Base-by-base conservation (phyloP, 2,888 invertebrate genomes). In the Ceratothoa steindachneri region DNA sequence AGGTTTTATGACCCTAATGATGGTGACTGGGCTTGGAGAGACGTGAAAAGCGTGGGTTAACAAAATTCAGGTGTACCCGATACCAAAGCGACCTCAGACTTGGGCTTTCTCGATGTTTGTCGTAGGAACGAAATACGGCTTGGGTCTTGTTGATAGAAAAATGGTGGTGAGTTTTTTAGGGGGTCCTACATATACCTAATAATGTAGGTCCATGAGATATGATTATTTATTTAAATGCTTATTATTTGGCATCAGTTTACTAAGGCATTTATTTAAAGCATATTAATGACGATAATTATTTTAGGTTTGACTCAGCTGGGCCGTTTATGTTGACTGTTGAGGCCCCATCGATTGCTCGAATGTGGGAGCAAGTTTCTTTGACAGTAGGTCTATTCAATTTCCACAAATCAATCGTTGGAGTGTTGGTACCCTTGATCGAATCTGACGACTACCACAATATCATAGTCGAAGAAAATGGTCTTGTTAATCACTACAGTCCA, bases 11-110 rank as follows among this genome's bases (percentile, higher is more conserved):
- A 80, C 30, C 71, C 77, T 9, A 52, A 28, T 0, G 64, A 75
- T 24, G 80, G 80, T 0, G 80, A 80, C 70, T 80, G 80, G 80
- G 75, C 73, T 22, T 80, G 77, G 77, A 28, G n/a, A 41, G 75
- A 80, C 22, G 29, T 75, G 9, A 51, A 67, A 1, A 30, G 70
- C 24, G 67, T 67, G 29, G 77, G 77, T 12, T 9, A 53, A 0
- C 73, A n/a, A 77, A 68, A 74, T 74, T 19, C 60, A 69, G 27
- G 71, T 71, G 19, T 73, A 72, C 60, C 65, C 72, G 15, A 75
- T 77, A 30, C 77, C 77, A 28, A 77, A 74, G 71, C 69, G 77
- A 24, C 77, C 77, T 9, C 77, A 77, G 65, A 77, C 24, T 7
- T 77, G 77, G 77, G 77, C 74, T 5, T 52, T 77, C 41, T 74